Evolutionary conservation across 2,797 vertebrate genomes (phyloP).

Genomic region (Discoglossus pictus): DNA sequence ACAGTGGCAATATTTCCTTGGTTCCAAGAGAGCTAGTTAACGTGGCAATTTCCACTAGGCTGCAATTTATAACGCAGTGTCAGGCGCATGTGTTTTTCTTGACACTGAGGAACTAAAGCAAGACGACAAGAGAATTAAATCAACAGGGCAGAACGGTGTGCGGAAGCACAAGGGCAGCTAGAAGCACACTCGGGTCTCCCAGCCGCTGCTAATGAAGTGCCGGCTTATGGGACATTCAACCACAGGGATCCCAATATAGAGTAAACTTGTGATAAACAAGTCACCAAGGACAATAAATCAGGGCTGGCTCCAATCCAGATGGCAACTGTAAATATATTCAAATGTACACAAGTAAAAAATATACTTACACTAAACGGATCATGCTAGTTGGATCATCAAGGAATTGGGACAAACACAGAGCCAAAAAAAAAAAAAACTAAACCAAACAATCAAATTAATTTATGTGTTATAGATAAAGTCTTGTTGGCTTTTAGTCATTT

Average conservation of each 20-base stretch:
- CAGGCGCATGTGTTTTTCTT: conserved; percentile 18
- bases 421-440: not conserved
- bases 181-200: not conserved
- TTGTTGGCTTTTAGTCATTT: too few relatives aligned
- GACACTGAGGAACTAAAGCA: conserved; percentile 21
- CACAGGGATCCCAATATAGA: not conserved
- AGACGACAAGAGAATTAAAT: conserved; percentile 23
- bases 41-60: conserved; percentile 57
- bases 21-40: conserved; percentile 57
- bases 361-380: too few relatives aligned
- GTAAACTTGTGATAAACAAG: conserved; percentile 2
- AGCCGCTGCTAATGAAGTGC: not conserved
- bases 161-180: not conserved
- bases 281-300: not conserved
- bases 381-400: not conserved
- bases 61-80: conserved; percentile 51
- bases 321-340: too few relatives aligned
- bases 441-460: not conserved
- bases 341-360: too few relatives aligned
- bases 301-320: too few relatives aligned
- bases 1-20: conserved; percentile 58
- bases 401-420: not conserved
- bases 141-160: not conserved
- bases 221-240: not conserved
- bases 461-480: too few relatives aligned